These are phyloP conservation scores for Lithobates pipiens DNA, from an alignment of 2,797 vertebrate genomes.

Conservation along the genomic window DNA sequence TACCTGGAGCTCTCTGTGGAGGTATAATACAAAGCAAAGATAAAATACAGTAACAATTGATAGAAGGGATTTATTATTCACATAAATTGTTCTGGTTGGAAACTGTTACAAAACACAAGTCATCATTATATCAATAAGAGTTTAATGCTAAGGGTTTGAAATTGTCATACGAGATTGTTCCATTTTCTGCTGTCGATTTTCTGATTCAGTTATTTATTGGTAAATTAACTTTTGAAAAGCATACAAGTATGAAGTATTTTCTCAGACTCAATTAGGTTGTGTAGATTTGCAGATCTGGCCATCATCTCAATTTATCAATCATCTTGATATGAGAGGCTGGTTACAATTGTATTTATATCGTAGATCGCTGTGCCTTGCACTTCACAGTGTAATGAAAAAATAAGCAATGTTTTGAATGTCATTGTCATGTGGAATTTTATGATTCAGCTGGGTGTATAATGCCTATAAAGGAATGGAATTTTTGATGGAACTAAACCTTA, in stretches of 20 bases:
- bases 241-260: conserved; percentile 19
- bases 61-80: conserved; percentile 10
- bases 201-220: conserved; percentile 48
- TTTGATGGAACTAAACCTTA: neutral
- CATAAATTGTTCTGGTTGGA: conserved; percentile 16
- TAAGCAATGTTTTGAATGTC: neutral
- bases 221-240: conserved; percentile 39
- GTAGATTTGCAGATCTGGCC: conserved; percentile 18
- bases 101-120: neutral
- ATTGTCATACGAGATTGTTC: conserved; percentile 37
- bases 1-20: neutral
- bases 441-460: neutral
- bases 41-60: conserved; percentile 10
- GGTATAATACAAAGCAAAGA: neutral
- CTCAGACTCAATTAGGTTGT: conserved; percentile 22
- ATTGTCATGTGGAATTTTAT: neutral
- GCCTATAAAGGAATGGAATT: neutral
- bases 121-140: conserved; percentile 39
- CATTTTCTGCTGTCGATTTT: conserved; percentile 48
- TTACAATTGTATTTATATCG: neutral
- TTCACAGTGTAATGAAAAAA: neutral
- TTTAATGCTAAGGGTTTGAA: conserved; percentile 12
- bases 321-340: conserved; percentile 9
- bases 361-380: neutral
- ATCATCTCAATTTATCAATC: conserved; percentile 37